These are phyloP conservation scores for Dynastes maya DNA, from an alignment of 2,888 invertebrate species.

Conservation along the genomic window DNA sequence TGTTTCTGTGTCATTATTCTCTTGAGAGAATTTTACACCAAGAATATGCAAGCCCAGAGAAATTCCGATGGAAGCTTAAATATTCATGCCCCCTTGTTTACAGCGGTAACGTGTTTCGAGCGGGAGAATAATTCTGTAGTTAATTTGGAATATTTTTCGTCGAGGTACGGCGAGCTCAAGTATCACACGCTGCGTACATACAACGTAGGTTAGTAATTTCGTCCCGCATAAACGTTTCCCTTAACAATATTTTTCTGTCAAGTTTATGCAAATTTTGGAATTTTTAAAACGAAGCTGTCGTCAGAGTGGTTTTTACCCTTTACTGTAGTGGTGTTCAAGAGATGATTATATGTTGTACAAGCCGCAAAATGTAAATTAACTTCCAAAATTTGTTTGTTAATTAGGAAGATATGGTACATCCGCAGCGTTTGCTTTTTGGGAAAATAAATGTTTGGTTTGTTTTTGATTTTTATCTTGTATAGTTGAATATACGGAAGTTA, in stretches of 20 bases:
- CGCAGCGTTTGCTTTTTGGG: no score
- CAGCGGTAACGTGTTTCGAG: slow-evolving; percentile 10
- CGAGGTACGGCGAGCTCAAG: not conserved
- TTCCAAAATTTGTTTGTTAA: not conserved
- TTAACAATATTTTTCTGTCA: slow-evolving; percentile 9
- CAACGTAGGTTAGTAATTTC: slow-evolving; percentile 11
- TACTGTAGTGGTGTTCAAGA: not conserved
- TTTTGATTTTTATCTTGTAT: no score
- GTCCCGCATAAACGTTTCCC: slow-evolving; percentile 1
- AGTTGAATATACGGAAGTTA: no score
- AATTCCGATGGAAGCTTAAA: slow-evolving; percentile 19
- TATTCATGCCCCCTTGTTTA: slow-evolving; percentile 39
- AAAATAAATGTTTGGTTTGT: no score
- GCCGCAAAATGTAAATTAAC: not conserved
- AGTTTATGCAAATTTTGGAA: slow-evolving; percentile 34
- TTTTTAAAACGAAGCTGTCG: slow-evolving; percentile 12
- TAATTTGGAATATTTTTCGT: slow-evolving; percentile 33
- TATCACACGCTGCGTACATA: not conserved
- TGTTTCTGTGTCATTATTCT: not conserved
- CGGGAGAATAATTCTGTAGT: slow-evolving; percentile 31
- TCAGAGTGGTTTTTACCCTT: not conserved
- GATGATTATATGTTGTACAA: not conserved
- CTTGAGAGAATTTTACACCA: slow-evolving; percentile 6
- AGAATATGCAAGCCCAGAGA: not conserved
- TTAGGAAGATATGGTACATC: not conserved